Conservation (phyloP, 2,797 vertebrate species). For the Aldrovandia affinis region DNA sequence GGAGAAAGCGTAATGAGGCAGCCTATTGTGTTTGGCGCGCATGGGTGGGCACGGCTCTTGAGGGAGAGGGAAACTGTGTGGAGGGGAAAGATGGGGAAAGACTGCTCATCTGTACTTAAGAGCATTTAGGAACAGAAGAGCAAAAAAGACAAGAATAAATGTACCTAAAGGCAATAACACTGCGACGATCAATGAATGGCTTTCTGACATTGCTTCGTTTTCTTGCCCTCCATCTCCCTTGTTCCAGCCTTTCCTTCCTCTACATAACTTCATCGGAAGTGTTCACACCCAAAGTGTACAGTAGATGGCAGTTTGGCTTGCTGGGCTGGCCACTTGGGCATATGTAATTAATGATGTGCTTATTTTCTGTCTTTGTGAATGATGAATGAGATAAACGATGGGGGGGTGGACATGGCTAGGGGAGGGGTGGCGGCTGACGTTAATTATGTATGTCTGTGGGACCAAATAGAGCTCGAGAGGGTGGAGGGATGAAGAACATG, state of each 20-base stretch:
- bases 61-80: neutral
- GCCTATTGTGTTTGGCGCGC: neutral
- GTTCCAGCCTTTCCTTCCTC: neutral
- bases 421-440: neutral
- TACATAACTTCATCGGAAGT: too few relatives aligned
- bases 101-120: neutral
- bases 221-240: neutral
- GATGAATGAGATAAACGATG: slow-evolving; percentile 11
- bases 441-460: neutral
- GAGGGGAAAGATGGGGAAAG: neutral
- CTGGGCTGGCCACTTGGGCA: slow-evolving; percentile 10
- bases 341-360: slow-evolving; percentile 9
- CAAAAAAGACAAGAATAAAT: neutral
- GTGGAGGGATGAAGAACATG: neutral
- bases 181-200: neutral
- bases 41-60: neutral
- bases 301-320: neutral
- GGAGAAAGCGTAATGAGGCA: neutral
- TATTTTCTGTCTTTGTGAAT: neutral
- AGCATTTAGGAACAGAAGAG: neutral
- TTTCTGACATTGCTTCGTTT: neutral
- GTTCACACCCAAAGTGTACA: neutral
- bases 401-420: neutral
- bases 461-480: neutral
- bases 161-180: neutral